Percentiles rank a stretch among this genome's conserved stretches.
phyloP scores from a whole-genome alignment of 2,888 invertebrate genomes.

The Tetranychus truncatus region DNA sequence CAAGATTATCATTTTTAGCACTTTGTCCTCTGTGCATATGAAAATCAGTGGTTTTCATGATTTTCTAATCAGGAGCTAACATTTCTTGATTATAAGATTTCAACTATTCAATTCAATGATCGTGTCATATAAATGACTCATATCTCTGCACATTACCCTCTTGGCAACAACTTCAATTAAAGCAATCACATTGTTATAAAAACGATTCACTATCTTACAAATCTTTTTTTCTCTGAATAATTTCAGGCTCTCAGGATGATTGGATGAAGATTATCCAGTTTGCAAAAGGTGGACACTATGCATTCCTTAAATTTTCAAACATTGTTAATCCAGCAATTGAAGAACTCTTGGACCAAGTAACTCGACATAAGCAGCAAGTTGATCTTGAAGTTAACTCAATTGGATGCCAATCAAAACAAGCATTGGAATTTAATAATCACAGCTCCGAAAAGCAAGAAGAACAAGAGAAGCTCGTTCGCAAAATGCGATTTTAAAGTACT shows the following conservation, averaged over 20 bases:
- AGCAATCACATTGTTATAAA: too few species aligned
- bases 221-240: not conserved
- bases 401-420: not conserved
- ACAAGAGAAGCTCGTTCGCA: not conserved
- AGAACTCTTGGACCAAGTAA: not conserved
- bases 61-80: too few species aligned
- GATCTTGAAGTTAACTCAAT: not conserved
- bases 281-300: not conserved
- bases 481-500: not conserved
- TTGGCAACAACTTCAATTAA: too few species aligned
- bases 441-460: not conserved
- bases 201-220: not conserved
- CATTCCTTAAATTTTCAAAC: not conserved
- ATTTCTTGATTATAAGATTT: too few species aligned
- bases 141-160: too few species aligned
- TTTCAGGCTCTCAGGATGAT: not conserved
- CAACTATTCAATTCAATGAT: too few species aligned
- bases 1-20: too few species aligned
- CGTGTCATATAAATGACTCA: too few species aligned
- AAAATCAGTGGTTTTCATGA: too few species aligned
- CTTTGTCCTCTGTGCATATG: too few species aligned
- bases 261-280: not conserved
- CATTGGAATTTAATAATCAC: not conserved
- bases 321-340: not conserved
- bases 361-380: not conserved